Conservation (phyloP, 2,888 invertebrate genomes). For the Timema cristinae region DNA sequence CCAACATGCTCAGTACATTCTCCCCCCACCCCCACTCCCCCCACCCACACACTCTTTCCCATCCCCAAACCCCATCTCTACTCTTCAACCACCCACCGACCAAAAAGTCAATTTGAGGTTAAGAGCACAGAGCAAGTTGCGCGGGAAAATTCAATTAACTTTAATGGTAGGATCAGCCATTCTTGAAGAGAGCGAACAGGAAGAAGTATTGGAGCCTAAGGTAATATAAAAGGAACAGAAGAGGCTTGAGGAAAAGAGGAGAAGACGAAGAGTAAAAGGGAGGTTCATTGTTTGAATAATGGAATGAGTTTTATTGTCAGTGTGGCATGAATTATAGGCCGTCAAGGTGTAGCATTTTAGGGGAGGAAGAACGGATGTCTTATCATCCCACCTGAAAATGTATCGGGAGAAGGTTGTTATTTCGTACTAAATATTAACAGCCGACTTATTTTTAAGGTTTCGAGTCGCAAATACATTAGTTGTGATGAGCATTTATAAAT, state of each 20-base stretch:
- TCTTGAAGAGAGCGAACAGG: constrained; percentile 18
- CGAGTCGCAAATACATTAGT: too few species aligned
- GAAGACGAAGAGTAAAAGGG: constrained; percentile 6
- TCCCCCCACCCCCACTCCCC: background rate
- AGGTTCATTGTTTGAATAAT: constrained; percentile 30
- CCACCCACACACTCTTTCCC: background rate
- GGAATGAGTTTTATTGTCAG: constrained; percentile 26
- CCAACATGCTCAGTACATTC: background rate
- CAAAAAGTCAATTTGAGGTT: constrained; percentile 31
- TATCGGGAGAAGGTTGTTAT: too few species aligned
- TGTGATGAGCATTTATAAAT: too few species aligned
- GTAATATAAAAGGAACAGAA: constrained; percentile 25
- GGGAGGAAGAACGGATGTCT: background rate
- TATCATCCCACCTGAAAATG: too few species aligned
- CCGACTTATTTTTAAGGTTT: too few species aligned
- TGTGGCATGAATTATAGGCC: constrained; percentile 22
- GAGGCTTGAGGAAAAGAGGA: too few species aligned
- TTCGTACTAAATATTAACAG: too few species aligned
- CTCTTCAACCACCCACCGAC: background rate
- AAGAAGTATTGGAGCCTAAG: constrained; percentile 26
- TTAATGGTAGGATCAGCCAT: constrained; percentile 47
- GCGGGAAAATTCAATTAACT: constrained; percentile 53
- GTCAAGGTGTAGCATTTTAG: background rate
- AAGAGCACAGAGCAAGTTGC: constrained; percentile 33
- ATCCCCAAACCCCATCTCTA: background rate